Conservation (phyloP, 2,888 invertebrate genomes). For the Apomyelois bistriatella region DNA sequence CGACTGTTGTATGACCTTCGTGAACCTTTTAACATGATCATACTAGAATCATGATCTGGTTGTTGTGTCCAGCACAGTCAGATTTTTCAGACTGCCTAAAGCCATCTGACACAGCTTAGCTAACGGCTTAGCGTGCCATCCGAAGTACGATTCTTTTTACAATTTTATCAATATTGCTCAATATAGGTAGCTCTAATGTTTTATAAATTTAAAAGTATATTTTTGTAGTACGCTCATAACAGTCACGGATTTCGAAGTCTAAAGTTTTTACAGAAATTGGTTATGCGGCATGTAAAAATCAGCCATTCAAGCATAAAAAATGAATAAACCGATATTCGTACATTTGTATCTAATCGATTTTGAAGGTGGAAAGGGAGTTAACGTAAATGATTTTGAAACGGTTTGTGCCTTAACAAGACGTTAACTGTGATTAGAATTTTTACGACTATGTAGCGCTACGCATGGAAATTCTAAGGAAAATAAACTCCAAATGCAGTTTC, state of each 20-base stretch:
- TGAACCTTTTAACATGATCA: too few species aligned
- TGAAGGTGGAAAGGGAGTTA: conserved; percentile 40
- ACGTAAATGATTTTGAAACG: conserved; percentile 62
- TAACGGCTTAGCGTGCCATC: too few species aligned
- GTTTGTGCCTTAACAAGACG: conserved; percentile 65
- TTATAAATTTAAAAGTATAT: not conserved
- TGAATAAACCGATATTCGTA: conserved; percentile 43
- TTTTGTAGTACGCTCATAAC: conserved; percentile 1
- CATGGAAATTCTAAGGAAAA: conserved; percentile 16
- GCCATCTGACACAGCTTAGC: too few species aligned
- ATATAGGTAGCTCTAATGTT: not conserved
- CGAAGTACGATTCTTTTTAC: too few species aligned
- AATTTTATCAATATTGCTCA: not conserved
- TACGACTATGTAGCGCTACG: conserved; percentile 28
- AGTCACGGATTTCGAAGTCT: conserved; percentile 26
- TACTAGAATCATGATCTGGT: too few species aligned
- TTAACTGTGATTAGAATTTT: conserved; percentile 54
- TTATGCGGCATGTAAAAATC: conserved; percentile 36
- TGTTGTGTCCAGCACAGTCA: too few species aligned
- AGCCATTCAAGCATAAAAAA: conserved; percentile 42
- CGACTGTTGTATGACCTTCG: too few species aligned
- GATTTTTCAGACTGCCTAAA: too few species aligned
- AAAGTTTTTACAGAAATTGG: conserved; percentile 33
- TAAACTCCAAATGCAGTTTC: conserved; percentile 5
- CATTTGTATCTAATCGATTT: conserved; percentile 52